A percentile compares a stretch with the other conserved stretches of the same genome.
phyloP scores from a whole-genome alignment of 2,888 invertebrate genomes.

The Drosophila greeni region DNA sequence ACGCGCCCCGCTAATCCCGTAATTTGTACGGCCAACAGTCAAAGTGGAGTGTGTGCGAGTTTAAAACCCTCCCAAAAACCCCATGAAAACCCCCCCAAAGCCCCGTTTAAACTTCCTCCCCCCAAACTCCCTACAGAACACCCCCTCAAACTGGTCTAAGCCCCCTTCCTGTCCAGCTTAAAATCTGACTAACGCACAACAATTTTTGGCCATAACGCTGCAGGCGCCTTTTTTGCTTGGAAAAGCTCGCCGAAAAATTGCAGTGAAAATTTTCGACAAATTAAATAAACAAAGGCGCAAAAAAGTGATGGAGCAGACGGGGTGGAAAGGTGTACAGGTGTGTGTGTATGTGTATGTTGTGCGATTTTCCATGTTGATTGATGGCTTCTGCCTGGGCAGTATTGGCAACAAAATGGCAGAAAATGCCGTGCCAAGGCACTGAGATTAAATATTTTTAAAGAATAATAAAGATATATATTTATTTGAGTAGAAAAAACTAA shows the following conservation, averaged over 20 bases:
- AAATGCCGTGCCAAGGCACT: constrained; percentile 7
- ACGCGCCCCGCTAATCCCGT: constrained; percentile 63
- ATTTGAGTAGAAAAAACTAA: no score
- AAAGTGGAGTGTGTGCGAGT: constrained; percentile 6
- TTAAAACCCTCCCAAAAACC: constrained; percentile 9
- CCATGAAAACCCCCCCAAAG: background rate
- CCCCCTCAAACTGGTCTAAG: background rate
- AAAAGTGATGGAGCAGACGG: constrained; percentile 22
- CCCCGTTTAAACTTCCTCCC: constrained; percentile 7
- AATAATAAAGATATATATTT: no score
- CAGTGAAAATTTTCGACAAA: constrained; percentile 64
- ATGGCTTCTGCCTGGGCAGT: constrained; percentile 20
- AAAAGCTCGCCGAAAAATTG: constrained; percentile 51
- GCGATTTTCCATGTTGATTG: constrained; percentile 35
- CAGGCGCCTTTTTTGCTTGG: constrained; percentile 60
- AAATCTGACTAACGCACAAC: constrained; percentile 72
- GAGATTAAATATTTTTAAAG: no score
- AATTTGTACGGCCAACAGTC: constrained; percentile 71
- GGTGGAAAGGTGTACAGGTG: background rate
- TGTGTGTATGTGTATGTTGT: background rate
- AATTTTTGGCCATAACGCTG: constrained; percentile 67
- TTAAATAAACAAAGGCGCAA: constrained; percentile 70
- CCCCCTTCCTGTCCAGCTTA: constrained; percentile 34
- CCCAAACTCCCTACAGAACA: constrained; percentile 1
- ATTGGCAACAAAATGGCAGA: constrained; percentile 62